Conservation (phyloP, 2,113 vertebrate genomes). For the Pedetes capensis region DNA sequence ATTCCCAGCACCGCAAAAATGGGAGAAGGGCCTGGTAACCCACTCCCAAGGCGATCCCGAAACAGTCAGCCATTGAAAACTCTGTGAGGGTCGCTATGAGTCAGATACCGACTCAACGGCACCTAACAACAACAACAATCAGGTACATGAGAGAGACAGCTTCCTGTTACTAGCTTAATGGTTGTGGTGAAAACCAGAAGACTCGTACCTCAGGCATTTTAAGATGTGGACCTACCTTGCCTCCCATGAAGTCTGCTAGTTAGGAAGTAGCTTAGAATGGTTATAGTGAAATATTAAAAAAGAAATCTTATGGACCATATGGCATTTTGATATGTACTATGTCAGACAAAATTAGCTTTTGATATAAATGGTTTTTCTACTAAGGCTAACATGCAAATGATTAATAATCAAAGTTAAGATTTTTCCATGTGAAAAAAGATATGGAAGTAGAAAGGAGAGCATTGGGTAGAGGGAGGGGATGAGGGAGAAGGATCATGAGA, state of each 20-base stretch:
- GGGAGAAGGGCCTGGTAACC: too few species aligned
- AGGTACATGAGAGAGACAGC: neutral
- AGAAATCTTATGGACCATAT: neutral
- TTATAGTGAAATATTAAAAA: neutral
- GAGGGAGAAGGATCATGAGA: too few species aligned
- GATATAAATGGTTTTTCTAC: neutral
- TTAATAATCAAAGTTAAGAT: conserved; percentile 48
- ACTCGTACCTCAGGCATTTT: neutral
- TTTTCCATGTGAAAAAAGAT: neutral
- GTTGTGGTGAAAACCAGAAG: neutral
- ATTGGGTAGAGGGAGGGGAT: too few species aligned
- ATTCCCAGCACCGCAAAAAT: too few species aligned
- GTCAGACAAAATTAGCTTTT: conserved; percentile 35
- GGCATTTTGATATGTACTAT: neutral
- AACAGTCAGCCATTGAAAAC: too few species aligned
- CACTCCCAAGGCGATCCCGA: too few species aligned
- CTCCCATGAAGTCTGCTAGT: neutral
- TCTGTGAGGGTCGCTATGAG: too few species aligned
- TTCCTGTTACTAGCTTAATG: neutral
- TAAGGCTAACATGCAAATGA: conserved; percentile 26
- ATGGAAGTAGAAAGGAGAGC: too few species aligned
- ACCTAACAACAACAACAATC: too few species aligned
- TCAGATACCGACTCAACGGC: too few species aligned
- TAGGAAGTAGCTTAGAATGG: neutral
- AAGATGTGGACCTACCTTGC: neutral